Evolutionary conservation across 2,888 invertebrate genomes (phyloP), one percentile per base, ranked within the genome.

Genomic region (Ophonus ardosiacus): DNA sequence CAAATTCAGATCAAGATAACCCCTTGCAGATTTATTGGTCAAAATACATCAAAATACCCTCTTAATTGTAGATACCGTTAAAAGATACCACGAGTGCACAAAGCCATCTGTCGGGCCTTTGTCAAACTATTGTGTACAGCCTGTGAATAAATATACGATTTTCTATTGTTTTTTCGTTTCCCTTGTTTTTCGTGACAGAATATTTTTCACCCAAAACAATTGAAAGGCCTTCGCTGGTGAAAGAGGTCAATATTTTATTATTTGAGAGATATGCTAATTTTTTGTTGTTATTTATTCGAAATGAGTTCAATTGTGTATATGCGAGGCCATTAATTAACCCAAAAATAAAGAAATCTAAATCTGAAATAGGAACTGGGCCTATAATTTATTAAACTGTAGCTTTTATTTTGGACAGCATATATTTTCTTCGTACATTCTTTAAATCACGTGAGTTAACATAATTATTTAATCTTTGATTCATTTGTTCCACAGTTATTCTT

Each of bases 121-220:
- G 68, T 68, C 31, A 68, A 68, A 68, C 38, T 68, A 68, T 68
- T 68, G 68, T 68, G n/a, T 38, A n/a, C 24, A 24, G 24, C 63
- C 68, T 38, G 31, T 15, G 68, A 68, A 68, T 68, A 68, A 68
- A 21, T 68, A 68, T 68, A 24, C 6, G 68, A 15, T 68, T 63
- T 68, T 68, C 68, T 68, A 38, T 68, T 68, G 68, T 68, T 68
- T 68, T 68, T 68, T 15, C n/a, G 7, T 10, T 13, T 38, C 31
- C 68, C 6, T 31, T 68, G 63, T 68, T 68, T 68, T 68, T 68
- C 65, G 68, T 68, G 68, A 68, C 68, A 68, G 68, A 68, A 15
- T n/a, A 68, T 68, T 68, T 68, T 68, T 68, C 68, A 68, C 68
- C 38, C n/a, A 31, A 31, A 68, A 68, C 68, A 68, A 68, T 68